Percentiles rank a stretch among this genome's conserved stretches.
These are phyloP conservation scores for Belonocnema kinseyi DNA, from an alignment of 1,140 invertebrate species.

Conservation along the genomic window DNA sequence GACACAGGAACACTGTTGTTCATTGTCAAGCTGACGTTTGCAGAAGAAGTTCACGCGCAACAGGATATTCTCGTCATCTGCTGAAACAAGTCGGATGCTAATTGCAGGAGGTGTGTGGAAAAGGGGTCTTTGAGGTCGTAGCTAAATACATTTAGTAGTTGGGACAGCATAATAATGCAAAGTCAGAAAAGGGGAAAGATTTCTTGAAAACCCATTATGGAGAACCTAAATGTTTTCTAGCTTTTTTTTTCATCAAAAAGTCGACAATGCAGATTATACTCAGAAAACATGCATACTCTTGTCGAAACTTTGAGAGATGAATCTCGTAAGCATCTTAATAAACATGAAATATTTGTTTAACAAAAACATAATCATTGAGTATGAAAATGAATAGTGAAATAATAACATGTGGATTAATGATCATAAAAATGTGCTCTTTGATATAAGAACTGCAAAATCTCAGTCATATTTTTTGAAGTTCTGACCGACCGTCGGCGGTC, in stretches of 20 bases:
- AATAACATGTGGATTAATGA: too few species aligned
- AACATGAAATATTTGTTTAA: too few species aligned
- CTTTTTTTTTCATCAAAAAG: neutral
- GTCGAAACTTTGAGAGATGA: neutral
- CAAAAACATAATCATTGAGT: too few species aligned
- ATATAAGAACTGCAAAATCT: too few species aligned
- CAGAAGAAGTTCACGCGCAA: neutral
- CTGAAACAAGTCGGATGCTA: slow-evolving; percentile 28
- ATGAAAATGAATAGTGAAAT: too few species aligned
- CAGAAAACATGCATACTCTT: neutral
- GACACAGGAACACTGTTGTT: slow-evolving; percentile 19
- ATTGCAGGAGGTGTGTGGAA: slow-evolving; percentile 29
- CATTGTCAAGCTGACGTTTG: slow-evolving; percentile 23
- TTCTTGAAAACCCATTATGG: slow-evolving; percentile 15
- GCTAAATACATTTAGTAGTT: slow-evolving; percentile 29
- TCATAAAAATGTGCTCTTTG: too few species aligned
- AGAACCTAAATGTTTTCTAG: neutral
- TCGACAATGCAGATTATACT: neutral
- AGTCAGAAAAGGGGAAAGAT: slow-evolving; percentile 2
- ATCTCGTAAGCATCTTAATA: neutral
- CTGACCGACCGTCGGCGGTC: too few species aligned
- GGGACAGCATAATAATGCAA: slow-evolving; percentile 7
- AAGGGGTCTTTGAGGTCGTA: slow-evolving; percentile 17
- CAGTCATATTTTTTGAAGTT: too few species aligned
- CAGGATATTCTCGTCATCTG: slow-evolving; percentile 22